Base-by-base conservation (phyloP, 2,797 vertebrate genomes). In the Sardinella longiceps region DNA sequence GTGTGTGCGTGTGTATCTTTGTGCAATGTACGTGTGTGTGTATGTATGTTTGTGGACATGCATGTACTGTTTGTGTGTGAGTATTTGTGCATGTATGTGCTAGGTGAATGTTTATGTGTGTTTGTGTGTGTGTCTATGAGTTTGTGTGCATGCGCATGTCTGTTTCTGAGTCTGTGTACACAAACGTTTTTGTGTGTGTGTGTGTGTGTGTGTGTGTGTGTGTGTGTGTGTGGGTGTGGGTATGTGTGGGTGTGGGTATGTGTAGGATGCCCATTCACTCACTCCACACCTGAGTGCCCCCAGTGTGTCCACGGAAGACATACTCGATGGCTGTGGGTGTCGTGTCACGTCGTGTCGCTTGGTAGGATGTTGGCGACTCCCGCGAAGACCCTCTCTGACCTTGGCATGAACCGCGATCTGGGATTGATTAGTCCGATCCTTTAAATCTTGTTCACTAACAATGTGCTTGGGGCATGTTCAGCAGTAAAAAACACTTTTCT, bases 401-500 rank as follows among this genome's bases (percentile, higher is more conserved):
- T 87, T 81, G 58, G 81, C 80, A 58, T 91, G 90, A 92, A 91
- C 90, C 45, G 39, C 46, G 86, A 88, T 91, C 91, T 92, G 91
- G 90, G 77, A 89, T 89, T 91, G 90, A 92, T 92, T 92, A 91
- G 85, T 85, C 82, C 60, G 87, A 88, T 87, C 85, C 85, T 90
- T 92, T 91, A 92, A 91, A 91, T 91, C 90, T 91, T 89, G 85
- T 88, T 91, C 86, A 63, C 89, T 92, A 92, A 92, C 90, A 92
- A 91, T 90, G 89, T 91, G 90, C 91, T 90, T 85, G 85, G 85
- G 90, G 90, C 90, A 91, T 90, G 89, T 91, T 90, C 87, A 85
- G 87, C 90, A 90, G 87, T 90, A 90, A 92, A 91, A 87, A 90
- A 89, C 66, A 86, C 85, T 87, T 85, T 90, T 92, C 89, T 87